Base-by-base conservation (phyloP, 2,113 vertebrate species). In the Dicentrarchus labrax region DNA sequence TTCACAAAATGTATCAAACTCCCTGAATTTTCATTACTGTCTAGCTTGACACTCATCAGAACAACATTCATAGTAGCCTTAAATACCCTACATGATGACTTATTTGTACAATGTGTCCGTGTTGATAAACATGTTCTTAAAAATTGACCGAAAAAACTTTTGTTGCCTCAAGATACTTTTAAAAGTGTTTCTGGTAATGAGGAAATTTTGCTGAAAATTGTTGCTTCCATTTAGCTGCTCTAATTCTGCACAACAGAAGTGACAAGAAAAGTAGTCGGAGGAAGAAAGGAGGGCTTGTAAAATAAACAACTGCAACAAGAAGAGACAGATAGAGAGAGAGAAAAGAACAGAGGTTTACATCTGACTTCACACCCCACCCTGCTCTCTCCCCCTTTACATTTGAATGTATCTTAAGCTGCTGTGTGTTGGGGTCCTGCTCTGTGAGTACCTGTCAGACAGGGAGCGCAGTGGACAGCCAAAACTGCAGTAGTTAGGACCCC, bases 401-500 rank as follows among this genome's bases (percentile, higher is more conserved):
- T 67, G 30, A 86, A 76, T 78, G 59, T 59, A 75, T 77, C 74
- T 50, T 87, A 73, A 74, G 86, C 86, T 80, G 78, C 84, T 38
- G 64, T 21, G 71, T 50, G 72, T 71, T 17, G 2, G 45, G 60
- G 76, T 75, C 74, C 75, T 85, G 78, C 73, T 91, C 86, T 75
- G 47, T 4, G 65, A 60, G 39, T 11, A 57, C 74, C 72, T 78
- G 88, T 86, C 84, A 85, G 59, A 82, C 87, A 71, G 87, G 86
- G 86, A 88, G 79, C 65, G 72, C 80, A 41, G 64, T 30, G 84
- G 91, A 86, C 91, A 87, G 84, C 86, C 84, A 87, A 90, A 92
- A 89, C 78, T 66, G 76, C 90, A 89, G 90, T 82, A 91, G 89
- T 88, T 88, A 83, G 84, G 88, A 88, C 90, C 92, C 57, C 90